Conservation (phyloP, 2,113 vertebrate genomes). For the Trochalopteron elliotii region DNA sequence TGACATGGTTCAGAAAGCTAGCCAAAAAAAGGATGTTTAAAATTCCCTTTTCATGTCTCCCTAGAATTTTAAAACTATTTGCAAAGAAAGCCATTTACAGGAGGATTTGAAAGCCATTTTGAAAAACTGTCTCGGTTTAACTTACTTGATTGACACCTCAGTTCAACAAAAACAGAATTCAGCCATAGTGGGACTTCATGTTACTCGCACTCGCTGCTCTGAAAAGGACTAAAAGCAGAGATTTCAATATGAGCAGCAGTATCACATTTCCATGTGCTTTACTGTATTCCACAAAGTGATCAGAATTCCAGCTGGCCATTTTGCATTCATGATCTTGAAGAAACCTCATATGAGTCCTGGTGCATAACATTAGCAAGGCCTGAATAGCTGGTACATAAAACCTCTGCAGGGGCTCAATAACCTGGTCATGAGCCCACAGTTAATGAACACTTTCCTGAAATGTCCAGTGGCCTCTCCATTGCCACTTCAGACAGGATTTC, state of each 20-base stretch:
- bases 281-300: not conserved
- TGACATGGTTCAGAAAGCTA: not conserved
- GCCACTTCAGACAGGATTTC: not conserved
- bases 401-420: not conserved
- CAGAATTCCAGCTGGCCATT: not conserved
- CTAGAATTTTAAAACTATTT: not conserved
- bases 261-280: not conserved
- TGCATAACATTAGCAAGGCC: not conserved
- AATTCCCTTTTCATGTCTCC: not conserved
- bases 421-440: not conserved
- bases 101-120: not conserved
- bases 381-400: not conserved
- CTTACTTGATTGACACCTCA: not conserved
- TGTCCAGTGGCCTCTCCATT: not conserved
- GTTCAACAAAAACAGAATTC: not conserved
- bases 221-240: not conserved
- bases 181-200: not conserved
- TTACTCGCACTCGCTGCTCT: fast-evolving
- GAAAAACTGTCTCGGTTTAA: not conserved
- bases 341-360: not conserved
- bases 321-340: not conserved
- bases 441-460: not conserved
- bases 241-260: not conserved
- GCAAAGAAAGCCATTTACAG: not conserved
- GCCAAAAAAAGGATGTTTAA: not conserved